Conservation (phyloP, 2,888 invertebrate species). For the Tuta absoluta region DNA sequence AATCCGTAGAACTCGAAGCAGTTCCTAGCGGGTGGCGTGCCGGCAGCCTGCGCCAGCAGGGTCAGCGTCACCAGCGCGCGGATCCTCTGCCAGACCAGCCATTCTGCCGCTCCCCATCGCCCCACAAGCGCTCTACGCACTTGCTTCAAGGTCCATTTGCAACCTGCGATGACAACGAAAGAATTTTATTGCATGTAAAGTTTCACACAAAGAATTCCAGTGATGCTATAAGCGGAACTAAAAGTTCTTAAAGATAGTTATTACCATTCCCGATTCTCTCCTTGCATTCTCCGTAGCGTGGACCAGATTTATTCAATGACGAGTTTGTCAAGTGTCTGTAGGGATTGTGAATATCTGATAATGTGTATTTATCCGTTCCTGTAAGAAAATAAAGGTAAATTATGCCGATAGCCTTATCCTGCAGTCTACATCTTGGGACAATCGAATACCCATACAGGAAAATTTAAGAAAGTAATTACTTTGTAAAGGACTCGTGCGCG, state of each 20-base stretch:
- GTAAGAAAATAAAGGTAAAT: slow-evolving; percentile 46
- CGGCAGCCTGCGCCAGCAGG: slow-evolving; percentile 86
- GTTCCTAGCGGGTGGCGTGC: slow-evolving; percentile 86
- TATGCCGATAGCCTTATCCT: too few species aligned
- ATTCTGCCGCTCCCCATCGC: slow-evolving; percentile 85
- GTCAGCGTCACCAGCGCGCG: slow-evolving; percentile 88
- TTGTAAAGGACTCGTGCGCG: too few species aligned
- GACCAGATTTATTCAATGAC: slow-evolving; percentile 93
- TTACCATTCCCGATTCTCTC: slow-evolving; percentile 90
- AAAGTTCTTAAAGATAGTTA: too few species aligned
- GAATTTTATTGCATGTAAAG: too few species aligned
- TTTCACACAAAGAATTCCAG: too few species aligned
- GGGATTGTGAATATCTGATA: slow-evolving; percentile 91
- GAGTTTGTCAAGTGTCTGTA: slow-evolving; percentile 95
- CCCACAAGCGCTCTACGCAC: slow-evolving; percentile 86
- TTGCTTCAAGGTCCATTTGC: slow-evolving; percentile 92
- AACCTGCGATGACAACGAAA: slow-evolving; percentile 76
- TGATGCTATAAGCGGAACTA: too few species aligned
- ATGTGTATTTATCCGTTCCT: slow-evolving; percentile 91
- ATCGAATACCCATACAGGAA: too few species aligned
- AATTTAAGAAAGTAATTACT: too few species aligned
- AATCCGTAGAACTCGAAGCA: slow-evolving; percentile 96
- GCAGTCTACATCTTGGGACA: too few species aligned
- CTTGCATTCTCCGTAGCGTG: slow-evolving; percentile 90
- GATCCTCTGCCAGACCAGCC: slow-evolving; percentile 90